Percentiles rank a stretch among this genome's conserved stretches.
Evolutionary conservation across 2,113 vertebrate genomes (phyloP).

Genomic region (Progne subis): DNA sequence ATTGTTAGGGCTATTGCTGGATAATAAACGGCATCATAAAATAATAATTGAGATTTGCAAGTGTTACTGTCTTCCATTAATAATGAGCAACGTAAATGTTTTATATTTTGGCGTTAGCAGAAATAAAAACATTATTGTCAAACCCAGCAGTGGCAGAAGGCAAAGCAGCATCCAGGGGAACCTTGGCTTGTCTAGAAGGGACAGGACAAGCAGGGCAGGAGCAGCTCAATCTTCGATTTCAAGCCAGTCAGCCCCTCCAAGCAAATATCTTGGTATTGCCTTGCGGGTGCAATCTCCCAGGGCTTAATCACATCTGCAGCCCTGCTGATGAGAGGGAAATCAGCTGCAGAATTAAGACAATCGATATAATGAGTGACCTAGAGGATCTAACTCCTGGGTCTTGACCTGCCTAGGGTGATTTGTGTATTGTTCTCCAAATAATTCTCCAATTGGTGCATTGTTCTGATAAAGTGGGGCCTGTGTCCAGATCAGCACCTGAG

Average conservation of each 20-base stretch:
- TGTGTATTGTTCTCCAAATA: not conserved
- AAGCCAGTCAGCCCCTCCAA: not conserved
- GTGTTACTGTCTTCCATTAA: slow-evolving; percentile 35
- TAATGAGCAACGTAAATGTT: slow-evolving; percentile 17
- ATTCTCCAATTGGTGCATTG: not conserved
- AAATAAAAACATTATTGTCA: not conserved
- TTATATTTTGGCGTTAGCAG: not conserved
- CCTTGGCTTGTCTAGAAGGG: not conserved
- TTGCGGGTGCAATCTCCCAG: not conserved
- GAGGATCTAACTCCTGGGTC: not conserved
- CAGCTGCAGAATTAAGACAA: not conserved
- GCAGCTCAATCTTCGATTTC: not conserved
- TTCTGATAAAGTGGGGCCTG: not conserved
- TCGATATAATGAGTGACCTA: not conserved
- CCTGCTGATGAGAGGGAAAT: not conserved
- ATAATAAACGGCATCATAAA: slow-evolving; percentile 54
- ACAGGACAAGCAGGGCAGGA: not conserved
- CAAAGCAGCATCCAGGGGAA: not conserved
- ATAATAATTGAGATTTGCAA: slow-evolving; percentile 57
- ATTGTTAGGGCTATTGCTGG: slow-evolving; percentile 56
- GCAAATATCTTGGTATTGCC: not conserved
- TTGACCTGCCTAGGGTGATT: not conserved
- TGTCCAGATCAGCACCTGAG: not conserved
- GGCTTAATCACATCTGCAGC: not conserved
- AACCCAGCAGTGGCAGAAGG: not conserved